phyloP scores from a whole-genome alignment of 2,113 vertebrate genomes.

The Hiodon alosoides region DNA sequence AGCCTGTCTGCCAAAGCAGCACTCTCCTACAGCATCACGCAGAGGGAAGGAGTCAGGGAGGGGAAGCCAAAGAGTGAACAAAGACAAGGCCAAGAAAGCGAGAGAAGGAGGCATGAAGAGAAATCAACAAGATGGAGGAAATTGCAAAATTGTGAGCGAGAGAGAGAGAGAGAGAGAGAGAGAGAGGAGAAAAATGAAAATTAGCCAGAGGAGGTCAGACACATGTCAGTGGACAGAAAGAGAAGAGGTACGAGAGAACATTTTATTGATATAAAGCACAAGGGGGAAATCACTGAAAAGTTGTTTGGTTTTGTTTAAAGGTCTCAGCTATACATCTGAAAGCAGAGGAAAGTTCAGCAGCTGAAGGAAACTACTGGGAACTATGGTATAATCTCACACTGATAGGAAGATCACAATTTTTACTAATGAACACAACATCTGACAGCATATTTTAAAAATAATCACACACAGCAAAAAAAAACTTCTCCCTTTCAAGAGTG shows the following conservation, averaged over 20 bases:
- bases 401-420: too few relatives aligned
- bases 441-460: too few relatives aligned
- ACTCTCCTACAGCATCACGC: constrained; percentile 75
- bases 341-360: background rate
- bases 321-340: too few relatives aligned
- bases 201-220: background rate
- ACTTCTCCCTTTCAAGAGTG: background rate
- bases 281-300: background rate
- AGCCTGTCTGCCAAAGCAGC: constrained; percentile 95
- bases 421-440: too few relatives aligned
- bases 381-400: too few relatives aligned
- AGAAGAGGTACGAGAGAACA: background rate
- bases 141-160: background rate
- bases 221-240: constrained; percentile 22
- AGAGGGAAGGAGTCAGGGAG: constrained; percentile 31
- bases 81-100: constrained; percentile 43
- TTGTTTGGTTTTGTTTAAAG: too few relatives aligned
- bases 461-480: too few relatives aligned
- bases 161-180: constrained; percentile 26
- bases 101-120: constrained; percentile 33
- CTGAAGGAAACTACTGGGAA: background rate
- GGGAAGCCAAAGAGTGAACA: constrained; percentile 44
- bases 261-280: background rate
- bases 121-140: background rate
- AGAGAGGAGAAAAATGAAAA: constrained; percentile 5